Base-by-base conservation (phyloP, 2,797 vertebrate genomes). In the Hydrocynus forskahlii region DNA sequence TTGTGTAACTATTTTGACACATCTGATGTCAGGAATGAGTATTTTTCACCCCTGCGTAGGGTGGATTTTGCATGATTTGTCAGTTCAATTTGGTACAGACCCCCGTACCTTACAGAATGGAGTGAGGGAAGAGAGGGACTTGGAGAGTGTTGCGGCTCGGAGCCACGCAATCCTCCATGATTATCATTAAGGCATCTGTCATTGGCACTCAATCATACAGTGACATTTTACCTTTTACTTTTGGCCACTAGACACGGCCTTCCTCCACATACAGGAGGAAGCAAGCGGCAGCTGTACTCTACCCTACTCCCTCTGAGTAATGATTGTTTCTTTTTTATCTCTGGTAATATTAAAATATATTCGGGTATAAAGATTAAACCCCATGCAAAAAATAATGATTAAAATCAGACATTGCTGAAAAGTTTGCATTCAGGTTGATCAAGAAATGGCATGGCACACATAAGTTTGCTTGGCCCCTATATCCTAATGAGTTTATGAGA, bases 171-270 rank as follows among this genome's bases (percentile, higher is more conserved):
- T 93, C 81, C 91, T 92, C 88, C 89, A 88, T 93, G 93, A 94
- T 95, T 95, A 95, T 95, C 94, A 91, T 97, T 96, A 97, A 98
- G 97, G 97, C 96, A 98, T 96, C 94, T 94, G 92, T 96, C 96
- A 96, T 97, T 99, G 97, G 97, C 97, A 98, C 96, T 94, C 91
- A 75, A 93, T 94, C 91, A 93, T 95, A 93, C 93, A 95, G 93
- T 93, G 93, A 95, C 90, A 87, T 94, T 94, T 93, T 89, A 93
- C 92, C 94, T 94, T 70, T 93, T 83, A 93, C 88, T 87, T 95
- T 93, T 94, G 92, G 92, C 93, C 93, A 93, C 87, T 92, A 91
- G 90, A 94, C 89, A 89, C 77, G 80, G 80, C 68, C 75, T 76
- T 83, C 73, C 78, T 80, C 84, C 81, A 69, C 62, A 43, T 54